Conservation (phyloP, 2,113 vertebrate genomes). For the Dendrocopos noguchii region DNA sequence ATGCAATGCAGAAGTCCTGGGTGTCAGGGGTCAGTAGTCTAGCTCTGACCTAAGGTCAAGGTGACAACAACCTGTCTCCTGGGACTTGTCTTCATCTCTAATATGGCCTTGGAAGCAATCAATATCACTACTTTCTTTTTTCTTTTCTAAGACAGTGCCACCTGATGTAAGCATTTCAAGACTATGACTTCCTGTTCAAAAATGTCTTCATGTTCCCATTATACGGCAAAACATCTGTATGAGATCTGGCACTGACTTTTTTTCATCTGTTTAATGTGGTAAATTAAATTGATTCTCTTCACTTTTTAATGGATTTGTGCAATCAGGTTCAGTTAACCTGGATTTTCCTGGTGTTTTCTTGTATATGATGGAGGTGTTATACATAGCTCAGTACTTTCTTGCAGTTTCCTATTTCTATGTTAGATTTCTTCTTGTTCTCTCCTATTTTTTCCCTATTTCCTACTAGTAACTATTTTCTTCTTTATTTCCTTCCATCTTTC, state of each 20-base stretch:
- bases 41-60: constrained; percentile 91
- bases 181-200: constrained; percentile 40
- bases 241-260: not conserved
- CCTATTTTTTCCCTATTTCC: not conserved
- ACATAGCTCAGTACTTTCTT: not conserved
- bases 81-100: constrained; percentile 84
- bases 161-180: constrained; percentile 77
- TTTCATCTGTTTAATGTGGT: constrained; percentile 13
- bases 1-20: constrained; percentile 60
- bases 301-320: constrained; percentile 11
- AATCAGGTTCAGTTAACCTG: not conserved
- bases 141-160: constrained; percentile 66
- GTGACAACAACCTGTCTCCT: constrained; percentile 83
- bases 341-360: not conserved
- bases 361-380: not conserved
- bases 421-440: not conserved
- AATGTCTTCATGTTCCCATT: constrained; percentile 71
- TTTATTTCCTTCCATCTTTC: not conserved
- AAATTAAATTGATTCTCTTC: constrained; percentile 50
- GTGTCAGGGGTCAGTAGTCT: constrained; percentile 80
- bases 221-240: constrained; percentile 16
- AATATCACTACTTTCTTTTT: constrained; percentile 81
- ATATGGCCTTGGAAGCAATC: constrained; percentile 87
- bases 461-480: not conserved
- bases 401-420: not conserved